These are phyloP conservation scores for Acrocephalus arundinaceus DNA, from an alignment of 2,113 vertebrate genomes.

Conservation along the genomic window DNA sequence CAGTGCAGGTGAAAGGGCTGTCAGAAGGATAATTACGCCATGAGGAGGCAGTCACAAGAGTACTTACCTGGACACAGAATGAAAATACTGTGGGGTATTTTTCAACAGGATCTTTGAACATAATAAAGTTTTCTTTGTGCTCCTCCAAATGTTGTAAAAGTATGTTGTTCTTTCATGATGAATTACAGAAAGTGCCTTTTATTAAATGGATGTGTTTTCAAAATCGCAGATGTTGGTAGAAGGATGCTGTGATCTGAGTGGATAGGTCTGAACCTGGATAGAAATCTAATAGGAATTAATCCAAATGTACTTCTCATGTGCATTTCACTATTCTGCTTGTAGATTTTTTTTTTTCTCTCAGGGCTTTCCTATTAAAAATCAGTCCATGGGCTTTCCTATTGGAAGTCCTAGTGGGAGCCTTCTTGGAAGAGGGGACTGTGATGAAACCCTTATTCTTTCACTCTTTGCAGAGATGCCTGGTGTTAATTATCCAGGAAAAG, in stretches of 20 bases:
- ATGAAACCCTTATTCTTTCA: background rate
- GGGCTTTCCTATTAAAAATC: background rate
- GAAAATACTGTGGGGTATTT: background rate
- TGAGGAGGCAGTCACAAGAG: background rate
- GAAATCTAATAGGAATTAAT: background rate
- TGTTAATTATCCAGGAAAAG: background rate
- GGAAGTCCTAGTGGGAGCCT: background rate
- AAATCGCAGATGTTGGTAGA: background rate
- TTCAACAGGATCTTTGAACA: background rate
- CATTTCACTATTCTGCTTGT: background rate
- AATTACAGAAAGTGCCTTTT: background rate
- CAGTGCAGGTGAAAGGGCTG: background rate
- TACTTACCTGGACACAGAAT: accelerated
- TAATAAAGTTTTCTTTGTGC: background rate
- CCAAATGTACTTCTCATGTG: background rate
- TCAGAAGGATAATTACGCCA: background rate
- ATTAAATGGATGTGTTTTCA: background rate
- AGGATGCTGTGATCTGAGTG: background rate
- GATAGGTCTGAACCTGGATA: background rate
- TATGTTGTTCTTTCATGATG: accelerated
- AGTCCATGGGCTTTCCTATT: background rate
- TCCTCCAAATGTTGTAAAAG: background rate
- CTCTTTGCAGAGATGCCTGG: background rate
- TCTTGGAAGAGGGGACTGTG: background rate
- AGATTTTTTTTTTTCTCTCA: background rate